Evolutionary conservation across 2,888 invertebrate species (phyloP), one percentile per base, ranked within the genome.

Genomic region (Drosophila gaucha): DNA sequence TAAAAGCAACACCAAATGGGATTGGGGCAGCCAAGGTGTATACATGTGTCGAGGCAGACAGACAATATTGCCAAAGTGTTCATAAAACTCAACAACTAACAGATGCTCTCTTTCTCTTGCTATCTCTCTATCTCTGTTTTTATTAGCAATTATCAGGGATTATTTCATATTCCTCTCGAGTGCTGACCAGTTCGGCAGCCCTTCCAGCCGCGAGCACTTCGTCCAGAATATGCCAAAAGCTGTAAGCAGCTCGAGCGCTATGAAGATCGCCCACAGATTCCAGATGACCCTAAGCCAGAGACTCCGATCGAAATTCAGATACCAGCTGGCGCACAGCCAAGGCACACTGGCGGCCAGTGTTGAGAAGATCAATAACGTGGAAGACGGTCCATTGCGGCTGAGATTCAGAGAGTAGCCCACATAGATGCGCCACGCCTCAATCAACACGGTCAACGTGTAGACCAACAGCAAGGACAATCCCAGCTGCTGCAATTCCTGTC

Each of bases 1-100:
- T 83, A 83, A 88, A 88, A 75, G 73, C 84, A 67, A 72, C 73
- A 62, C 54, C 57, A 38, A 75, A 64, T 33, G 54, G 70, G 54
- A 69, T 46, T 57, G 36, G 36, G 30, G 46, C 14, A 10, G 3
- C 22, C 20, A 49, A 66, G 66, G 57, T 66, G 67, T 57, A 36
- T 22, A 50, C 38, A 20, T 20, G 33, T 44, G 41, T 9, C 50
- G 28, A 20, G 22, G 14, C 20, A n/a, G n/a, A 18, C 28, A 39
- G 57, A 41, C 51, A 51, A 26, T 38, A 50, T 50, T 18, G 35
- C 26, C 36, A 36, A 24, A 10, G 35, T n/a, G 35, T 22, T 14
- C 12, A 36, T 22, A 22, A 24, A 31, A 51, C 9, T n/a, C 20
- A 35, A 36, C 58, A 54, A 26, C 59, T 38, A 24, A 6, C 18